Conservation (phyloP, 92 coral and sea anemone species). For the Porites divaricata region DNA sequence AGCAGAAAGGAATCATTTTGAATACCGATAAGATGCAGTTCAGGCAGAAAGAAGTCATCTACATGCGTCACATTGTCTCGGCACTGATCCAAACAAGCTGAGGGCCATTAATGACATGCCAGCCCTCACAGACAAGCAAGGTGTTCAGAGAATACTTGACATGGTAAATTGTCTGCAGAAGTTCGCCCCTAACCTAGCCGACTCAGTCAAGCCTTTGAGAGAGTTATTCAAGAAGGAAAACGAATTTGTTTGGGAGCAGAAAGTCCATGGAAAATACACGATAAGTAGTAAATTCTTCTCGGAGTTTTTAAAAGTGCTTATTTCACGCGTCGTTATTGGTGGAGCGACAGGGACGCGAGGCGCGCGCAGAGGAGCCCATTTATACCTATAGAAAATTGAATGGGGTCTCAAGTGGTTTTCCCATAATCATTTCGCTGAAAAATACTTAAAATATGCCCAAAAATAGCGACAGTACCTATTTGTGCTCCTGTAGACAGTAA, state of each 20-base stretch:
- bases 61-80: conserved; percentile 48
- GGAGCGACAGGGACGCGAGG: too few species aligned
- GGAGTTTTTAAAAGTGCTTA: too few species aligned
- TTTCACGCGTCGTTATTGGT: too few species aligned
- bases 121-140: conserved; percentile 51
- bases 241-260: conserved; percentile 62
- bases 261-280: conserved; percentile 24
- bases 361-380: too few species aligned
- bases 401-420: too few species aligned
- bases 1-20: conserved; percentile 29
- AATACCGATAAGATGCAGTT: conserved; percentile 46
- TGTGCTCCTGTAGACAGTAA: too few species aligned
- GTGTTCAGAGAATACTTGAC: conserved; percentile 60
- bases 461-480: too few species aligned
- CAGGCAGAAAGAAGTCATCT: conserved; percentile 28
- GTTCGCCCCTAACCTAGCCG: conserved; percentile 60
- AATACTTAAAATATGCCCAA: too few species aligned
- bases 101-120: conserved; percentile 61
- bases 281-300: too few species aligned
- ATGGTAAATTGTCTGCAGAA: conserved; percentile 66
- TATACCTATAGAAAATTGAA: too few species aligned
- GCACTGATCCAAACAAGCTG: conserved; percentile 45
- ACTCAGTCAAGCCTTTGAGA: conserved; percentile 48
- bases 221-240: conserved; percentile 59
- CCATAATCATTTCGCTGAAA: too few species aligned